These are phyloP conservation scores for Oscheius myriophilus DNA, from an alignment of 2,888 invertebrate species.

Conservation along the genomic window DNA sequence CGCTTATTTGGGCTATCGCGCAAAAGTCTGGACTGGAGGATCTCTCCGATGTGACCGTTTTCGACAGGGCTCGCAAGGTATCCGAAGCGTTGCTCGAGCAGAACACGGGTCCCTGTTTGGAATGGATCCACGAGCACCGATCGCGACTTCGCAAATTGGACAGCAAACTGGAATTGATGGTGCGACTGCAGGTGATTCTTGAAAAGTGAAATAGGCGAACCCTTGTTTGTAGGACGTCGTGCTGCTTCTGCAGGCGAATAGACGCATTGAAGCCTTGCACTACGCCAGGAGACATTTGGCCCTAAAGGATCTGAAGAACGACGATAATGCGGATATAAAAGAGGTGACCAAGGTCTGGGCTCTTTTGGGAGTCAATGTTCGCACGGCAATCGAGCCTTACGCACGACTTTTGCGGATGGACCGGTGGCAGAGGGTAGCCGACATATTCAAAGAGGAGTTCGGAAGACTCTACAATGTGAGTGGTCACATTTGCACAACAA, in stretches of 20 bases:
- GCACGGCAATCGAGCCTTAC: slow-evolving; percentile 66
- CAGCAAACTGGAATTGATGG: slow-evolving; percentile 93
- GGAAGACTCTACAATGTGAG: slow-evolving; percentile 85
- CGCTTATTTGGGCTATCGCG: not conserved
- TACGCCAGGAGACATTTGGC: slow-evolving; percentile 85
- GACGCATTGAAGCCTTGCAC: slow-evolving; percentile 87
- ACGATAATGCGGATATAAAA: not conserved
- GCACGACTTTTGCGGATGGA: slow-evolving; percentile 76
- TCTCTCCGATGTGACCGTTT: slow-evolving; percentile 54
- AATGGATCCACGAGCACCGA: slow-evolving; percentile 74
- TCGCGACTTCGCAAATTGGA: slow-evolving; percentile 72
- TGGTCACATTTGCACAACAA: not conserved
- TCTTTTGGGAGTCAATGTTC: slow-evolving; percentile 40
- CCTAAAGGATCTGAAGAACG: slow-evolving; percentile 72
- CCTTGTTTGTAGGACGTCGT: slow-evolving; percentile 76
- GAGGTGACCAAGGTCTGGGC: slow-evolving; percentile 45
- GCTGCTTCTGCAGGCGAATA: slow-evolving; percentile 83
- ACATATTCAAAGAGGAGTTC: slow-evolving; percentile 92
- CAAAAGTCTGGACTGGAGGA: slow-evolving; percentile 13
- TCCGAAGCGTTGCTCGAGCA: slow-evolving; percentile 45
- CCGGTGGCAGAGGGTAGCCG: slow-evolving; percentile 86
- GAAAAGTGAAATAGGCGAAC: not conserved
- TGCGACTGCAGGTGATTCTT: slow-evolving; percentile 75
- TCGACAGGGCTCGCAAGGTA: slow-evolving; percentile 39
- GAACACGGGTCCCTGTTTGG: slow-evolving; percentile 51